phyloP scores from a whole-genome alignment of 2,113 vertebrate species.

The Sinocyclocheilus rhinocerous region DNA sequence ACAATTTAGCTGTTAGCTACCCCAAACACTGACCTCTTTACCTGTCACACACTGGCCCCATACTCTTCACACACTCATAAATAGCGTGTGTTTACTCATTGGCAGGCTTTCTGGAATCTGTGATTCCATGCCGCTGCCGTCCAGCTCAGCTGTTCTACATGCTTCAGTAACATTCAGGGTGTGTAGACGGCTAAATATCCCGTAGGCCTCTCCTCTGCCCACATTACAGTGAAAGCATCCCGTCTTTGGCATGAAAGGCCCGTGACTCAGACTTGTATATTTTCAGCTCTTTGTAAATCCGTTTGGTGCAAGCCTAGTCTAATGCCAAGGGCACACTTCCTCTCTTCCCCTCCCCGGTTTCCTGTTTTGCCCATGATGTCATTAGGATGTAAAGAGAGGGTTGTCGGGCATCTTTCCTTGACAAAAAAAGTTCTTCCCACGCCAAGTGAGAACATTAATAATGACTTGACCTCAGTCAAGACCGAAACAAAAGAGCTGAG shows the following conservation, averaged over 20 bases:
- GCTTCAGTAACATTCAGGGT: slow-evolving; percentile 21
- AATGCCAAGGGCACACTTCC: slow-evolving; percentile 66
- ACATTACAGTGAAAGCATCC: not conserved
- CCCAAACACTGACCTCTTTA: slow-evolving; percentile 19
- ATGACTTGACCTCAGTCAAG: slow-evolving; percentile 51
- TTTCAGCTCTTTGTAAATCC: slow-evolving; percentile 39
- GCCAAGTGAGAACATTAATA: not conserved
- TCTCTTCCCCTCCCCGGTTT: slow-evolving; percentile 61
- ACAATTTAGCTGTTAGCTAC: not conserved
- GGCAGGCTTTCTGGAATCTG: slow-evolving; percentile 43
- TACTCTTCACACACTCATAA: slow-evolving; percentile 34
- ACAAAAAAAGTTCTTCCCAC: slow-evolving; percentile 37
- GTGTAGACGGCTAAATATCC: slow-evolving; percentile 28
- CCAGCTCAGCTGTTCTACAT: slow-evolving; percentile 33
- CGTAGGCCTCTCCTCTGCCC: not conserved
- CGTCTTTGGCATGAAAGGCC: not conserved
- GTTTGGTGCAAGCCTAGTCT: slow-evolving; percentile 24
- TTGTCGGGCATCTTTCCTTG: slow-evolving; percentile 41
- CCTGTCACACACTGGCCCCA: slow-evolving; percentile 21
- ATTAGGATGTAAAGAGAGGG: slow-evolving; percentile 57
- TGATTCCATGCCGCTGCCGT: slow-evolving; percentile 2
- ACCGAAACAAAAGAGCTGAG: slow-evolving; percentile 4
- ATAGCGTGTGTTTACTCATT: slow-evolving; percentile 21
- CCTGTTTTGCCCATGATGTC: slow-evolving; percentile 71
- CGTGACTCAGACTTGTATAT: not conserved